phyloP scores from a whole-genome alignment of 2,113 vertebrate genomes.

The Seriola dumerili region DNA sequence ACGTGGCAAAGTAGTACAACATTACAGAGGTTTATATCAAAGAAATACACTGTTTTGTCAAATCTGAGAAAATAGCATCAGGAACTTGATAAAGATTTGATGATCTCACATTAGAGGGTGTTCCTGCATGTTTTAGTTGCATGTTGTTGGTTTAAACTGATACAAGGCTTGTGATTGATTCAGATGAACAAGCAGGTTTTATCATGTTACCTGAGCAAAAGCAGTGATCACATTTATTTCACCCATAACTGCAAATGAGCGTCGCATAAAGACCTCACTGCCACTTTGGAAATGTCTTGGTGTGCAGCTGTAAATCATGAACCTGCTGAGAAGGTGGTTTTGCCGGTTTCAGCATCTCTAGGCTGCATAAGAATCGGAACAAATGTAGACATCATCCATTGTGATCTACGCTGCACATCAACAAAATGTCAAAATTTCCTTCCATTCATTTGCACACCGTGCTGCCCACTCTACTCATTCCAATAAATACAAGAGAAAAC shows the following conservation, averaged over 20 bases:
- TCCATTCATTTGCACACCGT: not conserved
- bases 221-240: constrained; percentile 72
- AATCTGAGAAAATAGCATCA: constrained; percentile 5
- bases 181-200: not conserved
- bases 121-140: not conserved
- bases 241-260: constrained; percentile 62
- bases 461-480: not conserved
- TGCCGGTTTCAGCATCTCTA: not conserved
- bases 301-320: constrained; percentile 5
- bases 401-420: constrained; percentile 15
- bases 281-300: constrained; percentile 7
- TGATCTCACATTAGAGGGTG: not conserved
- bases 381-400: constrained; percentile 17
- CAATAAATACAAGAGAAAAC: constrained; percentile 69
- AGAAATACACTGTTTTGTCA: constrained; percentile 35
- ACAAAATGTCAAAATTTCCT: not conserved
- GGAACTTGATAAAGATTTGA: not conserved
- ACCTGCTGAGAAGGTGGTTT: not conserved
- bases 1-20: constrained; percentile 53
- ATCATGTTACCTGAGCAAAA: not conserved
- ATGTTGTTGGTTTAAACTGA: not conserved
- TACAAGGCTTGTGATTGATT: not conserved
- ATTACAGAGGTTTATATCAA: constrained; percentile 43
- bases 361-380: not conserved
- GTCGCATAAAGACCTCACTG: constrained; percentile 17